Base-by-base conservation (phyloP, 2,113 vertebrate species). In the Ceratotherium simum region DNA sequence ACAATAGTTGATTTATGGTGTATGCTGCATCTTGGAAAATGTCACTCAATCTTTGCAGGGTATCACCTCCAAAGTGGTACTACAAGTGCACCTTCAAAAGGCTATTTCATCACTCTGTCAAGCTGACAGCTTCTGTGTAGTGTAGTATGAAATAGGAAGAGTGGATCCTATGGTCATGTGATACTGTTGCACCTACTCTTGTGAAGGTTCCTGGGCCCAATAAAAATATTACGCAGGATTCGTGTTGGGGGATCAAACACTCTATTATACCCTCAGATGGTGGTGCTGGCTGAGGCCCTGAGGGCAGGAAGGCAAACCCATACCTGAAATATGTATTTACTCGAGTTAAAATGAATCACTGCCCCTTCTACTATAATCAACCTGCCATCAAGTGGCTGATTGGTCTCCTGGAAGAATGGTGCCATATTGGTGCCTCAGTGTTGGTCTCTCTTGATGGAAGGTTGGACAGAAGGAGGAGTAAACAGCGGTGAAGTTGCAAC, bases 1-100 rank as follows among this genome's bases (percentile, higher is more conserved):
- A 60, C 56, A 78, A 56, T n/a, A 82, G 20, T 76, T 90, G 39
- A 70, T 58, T 65, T 89, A 46, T 42, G 12, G n/a, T 62, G 14
- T 39, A 67, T 89, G 39, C 54, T 89, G 18, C n/a, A 78, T 93
- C 65, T 94, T 51, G 8, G 58, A 84, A 96, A 69, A 86, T 64
- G 31, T 51, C 51, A 56, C 58, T 93, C 58, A 10, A 12, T 83
- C 39, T 82, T 83, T 90, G 51, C 20, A 84, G 25, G 16, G 1
- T 70, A 31, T 82, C 33, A 73, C 27, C 51, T 96, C 69, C 31
- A 70, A 81, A 82, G 20, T 48, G 31, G 33, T 54, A 54, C 27
- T 11, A 23, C 29, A 83, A 23, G 42, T 91, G 18, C 1, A 69
- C 21, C n/a, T 86, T 94, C 20, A 62, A 89, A 96, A 90, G 69